Evolutionary conservation across 2,888 invertebrate genomes (phyloP).

Genomic region (Synergus laeviventris): DNA sequence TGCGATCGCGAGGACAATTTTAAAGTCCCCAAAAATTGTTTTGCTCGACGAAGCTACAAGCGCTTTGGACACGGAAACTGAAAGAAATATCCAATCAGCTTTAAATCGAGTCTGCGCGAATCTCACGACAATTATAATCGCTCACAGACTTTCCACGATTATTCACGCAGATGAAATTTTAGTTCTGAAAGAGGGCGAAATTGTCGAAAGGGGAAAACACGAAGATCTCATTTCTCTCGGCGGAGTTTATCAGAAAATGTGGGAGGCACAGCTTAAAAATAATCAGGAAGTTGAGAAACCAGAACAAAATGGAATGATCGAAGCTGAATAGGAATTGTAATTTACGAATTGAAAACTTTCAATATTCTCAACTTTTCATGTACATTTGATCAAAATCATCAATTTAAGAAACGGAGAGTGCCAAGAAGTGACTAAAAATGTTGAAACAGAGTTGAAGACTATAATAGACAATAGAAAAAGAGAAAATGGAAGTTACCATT

Average conservation of each 20-base stretch:
- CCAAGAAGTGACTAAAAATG: not conserved
- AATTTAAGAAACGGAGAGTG: not conserved
- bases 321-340: not conserved
- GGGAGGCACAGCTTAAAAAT: slow-evolving; percentile 90
- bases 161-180: slow-evolving; percentile 96
- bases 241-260: slow-evolving; percentile 93
- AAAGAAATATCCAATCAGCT: slow-evolving; percentile 83
- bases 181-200: slow-evolving; percentile 93
- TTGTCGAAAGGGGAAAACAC: slow-evolving; percentile 92
- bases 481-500: not conserved
- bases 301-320: not conserved
- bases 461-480: not conserved
- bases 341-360: not conserved
- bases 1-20: slow-evolving; percentile 95
- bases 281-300: slow-evolving; percentile 68
- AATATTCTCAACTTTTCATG: not conserved
- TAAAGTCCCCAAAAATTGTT: slow-evolving; percentile 94
- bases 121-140: slow-evolving; percentile 95
- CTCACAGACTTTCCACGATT: slow-evolving; percentile 95
- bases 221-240: slow-evolving; percentile 75
- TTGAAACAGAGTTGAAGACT: not conserved
- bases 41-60: slow-evolving; percentile 97
- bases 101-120: slow-evolving; percentile 87
- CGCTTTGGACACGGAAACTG: slow-evolving; percentile 96
- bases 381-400: not conserved